Percentiles rank a stretch among this genome's conserved stretches.
Conservation (phyloP, 2,888 invertebrate species). For the Torymus aiolomorphi region DNA sequence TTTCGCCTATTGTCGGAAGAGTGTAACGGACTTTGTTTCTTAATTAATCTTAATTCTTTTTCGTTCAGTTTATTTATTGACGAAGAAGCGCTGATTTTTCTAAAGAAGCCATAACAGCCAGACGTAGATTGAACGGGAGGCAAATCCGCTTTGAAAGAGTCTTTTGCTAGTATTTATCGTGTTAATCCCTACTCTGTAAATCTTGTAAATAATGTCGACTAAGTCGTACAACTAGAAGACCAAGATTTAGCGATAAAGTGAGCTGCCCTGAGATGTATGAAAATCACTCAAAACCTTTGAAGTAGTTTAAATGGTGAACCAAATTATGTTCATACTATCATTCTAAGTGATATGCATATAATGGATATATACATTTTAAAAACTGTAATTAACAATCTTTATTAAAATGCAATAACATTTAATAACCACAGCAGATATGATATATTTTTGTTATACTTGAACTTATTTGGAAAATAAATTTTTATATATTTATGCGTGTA, state of each 20-base stretch:
- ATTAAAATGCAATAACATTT: background rate
- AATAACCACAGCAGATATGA: background rate
- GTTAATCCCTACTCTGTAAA: slow-evolving; percentile 64
- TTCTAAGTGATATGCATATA: slow-evolving; percentile 38
- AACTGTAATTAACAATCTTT: background rate
- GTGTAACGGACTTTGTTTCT: slow-evolving; percentile 12
- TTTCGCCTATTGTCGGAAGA: slow-evolving; percentile 41
- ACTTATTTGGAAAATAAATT: slow-evolving; percentile 1
- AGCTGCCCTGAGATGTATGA: slow-evolving; percentile 52
- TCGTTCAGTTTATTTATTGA: background rate
- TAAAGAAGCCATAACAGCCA: slow-evolving; percentile 42
- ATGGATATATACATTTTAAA: slow-evolving; percentile 6
- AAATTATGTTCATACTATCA: background rate
- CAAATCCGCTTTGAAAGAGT: slow-evolving; percentile 22
- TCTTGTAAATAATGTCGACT: slow-evolving; percentile 65
- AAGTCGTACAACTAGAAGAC: slow-evolving; percentile 55
- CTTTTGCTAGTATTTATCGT: slow-evolving; percentile 67
- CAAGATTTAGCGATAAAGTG: slow-evolving; percentile 39
- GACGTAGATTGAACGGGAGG: slow-evolving; percentile 26
- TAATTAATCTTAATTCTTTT: slow-evolving; percentile 3
- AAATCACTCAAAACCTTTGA: slow-evolving; percentile 23
- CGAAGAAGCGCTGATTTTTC: slow-evolving; percentile 16
- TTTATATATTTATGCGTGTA: background rate
- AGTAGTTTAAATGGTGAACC: slow-evolving; percentile 23
- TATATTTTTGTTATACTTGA: background rate